Evolutionary conservation across 2,888 invertebrate species (phyloP), one percentile per base, ranked within the genome.

Genomic region (Anagyrus pseudococci): DNA sequence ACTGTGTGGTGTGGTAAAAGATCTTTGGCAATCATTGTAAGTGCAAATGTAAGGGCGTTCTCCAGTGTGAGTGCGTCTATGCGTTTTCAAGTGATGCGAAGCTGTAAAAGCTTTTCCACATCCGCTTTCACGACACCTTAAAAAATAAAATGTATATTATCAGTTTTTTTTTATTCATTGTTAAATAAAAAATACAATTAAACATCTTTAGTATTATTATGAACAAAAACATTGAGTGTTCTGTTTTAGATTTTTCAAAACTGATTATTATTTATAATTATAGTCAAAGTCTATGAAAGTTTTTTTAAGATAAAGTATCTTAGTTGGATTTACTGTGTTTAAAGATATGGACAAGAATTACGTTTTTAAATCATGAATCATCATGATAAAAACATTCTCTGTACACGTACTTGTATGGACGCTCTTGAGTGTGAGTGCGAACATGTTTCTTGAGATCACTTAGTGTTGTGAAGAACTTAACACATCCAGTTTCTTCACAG

Each of bases 391-490:
- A 40, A 50, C 22, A 58, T 49, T 56, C 54, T 48, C 44, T 43
- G 48, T 44, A 63, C 71, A 85, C 87, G 83, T 83, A 92, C 91
- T 89, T 93, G 82, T 92, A 94, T 0, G 93, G 93, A 73, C 93
- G 85, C 82, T 96, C 95, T 79, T 95, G 92, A 17, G 96, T 95
- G 76, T 96, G 96, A 23, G 94, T 95, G 64, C 96, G 87, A 73
- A 89, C 88, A 80, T 97, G 97, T 85, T 97, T 97, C 83, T 95
- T 93, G 72, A 96, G 86, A 83, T 97, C 96, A 80, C 95, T 95
- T 67, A 94, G 84, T 19, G 96, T 97, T 8, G 96, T 97, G 81
- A 97, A 97, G 81, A 89, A 93, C 80, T 96, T 96, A 66, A 88
- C 84, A 77, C 96, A 97, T 56, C 92, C 91, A 60, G 85, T 84